phyloP scores from a whole-genome alignment of 2,888 invertebrate species.

The Ommatoiulus sabulosus region DNA sequence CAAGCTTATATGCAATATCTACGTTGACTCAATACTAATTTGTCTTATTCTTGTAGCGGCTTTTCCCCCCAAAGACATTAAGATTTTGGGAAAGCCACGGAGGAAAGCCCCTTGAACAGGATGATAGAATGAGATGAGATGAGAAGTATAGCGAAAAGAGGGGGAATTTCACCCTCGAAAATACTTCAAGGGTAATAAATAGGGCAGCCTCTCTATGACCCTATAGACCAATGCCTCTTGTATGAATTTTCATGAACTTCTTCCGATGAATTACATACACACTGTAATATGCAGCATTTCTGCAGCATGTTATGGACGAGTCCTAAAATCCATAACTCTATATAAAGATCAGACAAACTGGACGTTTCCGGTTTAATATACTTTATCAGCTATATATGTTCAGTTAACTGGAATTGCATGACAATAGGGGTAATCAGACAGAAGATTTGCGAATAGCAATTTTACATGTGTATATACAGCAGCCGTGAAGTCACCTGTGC shows the following conservation, averaged over 20 bases:
- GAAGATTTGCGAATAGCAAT: no score
- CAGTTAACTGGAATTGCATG: no score
- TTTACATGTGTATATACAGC: no score
- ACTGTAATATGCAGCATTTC: no score
- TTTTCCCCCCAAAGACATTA: slow-evolving; percentile 11
- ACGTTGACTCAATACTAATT: neutral
- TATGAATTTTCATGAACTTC: neutral
- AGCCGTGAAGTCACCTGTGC: no score
- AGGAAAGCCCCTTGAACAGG: slow-evolving; percentile 8
- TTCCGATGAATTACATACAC: neutral
- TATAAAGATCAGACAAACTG: no score
- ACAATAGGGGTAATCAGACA: no score
- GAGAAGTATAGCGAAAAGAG: neutral
- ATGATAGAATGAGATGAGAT: slow-evolving; percentile 13
- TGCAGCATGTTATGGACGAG: no score
- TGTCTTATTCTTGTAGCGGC: slow-evolving; percentile 28
- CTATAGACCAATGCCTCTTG: neutral
- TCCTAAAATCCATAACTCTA: no score
- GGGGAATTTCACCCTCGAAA: neutral
- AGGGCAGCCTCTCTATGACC: neutral
- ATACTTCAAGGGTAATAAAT: slow-evolving; percentile 20
- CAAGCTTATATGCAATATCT: slow-evolving; percentile 34
- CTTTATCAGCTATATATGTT: no score
- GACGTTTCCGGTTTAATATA: no score
- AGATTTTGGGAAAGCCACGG: neutral